phyloP scores from a whole-genome alignment of 2,113 vertebrate genomes.

The Meriones unguiculatus region DNA sequence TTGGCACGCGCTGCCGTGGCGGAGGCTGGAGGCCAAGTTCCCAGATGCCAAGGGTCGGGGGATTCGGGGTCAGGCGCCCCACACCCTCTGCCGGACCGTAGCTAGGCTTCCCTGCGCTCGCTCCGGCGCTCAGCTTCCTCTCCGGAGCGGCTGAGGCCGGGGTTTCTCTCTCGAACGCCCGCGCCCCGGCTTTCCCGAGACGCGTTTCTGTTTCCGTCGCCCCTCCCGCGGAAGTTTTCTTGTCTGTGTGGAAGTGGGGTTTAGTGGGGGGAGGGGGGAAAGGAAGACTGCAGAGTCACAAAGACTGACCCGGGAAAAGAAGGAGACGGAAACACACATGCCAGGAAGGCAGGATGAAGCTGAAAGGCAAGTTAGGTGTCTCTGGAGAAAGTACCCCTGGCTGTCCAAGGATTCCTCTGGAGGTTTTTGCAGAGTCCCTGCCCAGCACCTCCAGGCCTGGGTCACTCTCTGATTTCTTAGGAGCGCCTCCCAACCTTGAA shows the following conservation, averaged over 20 bases:
- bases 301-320: too few relatives aligned
- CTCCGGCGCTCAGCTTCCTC: rapidly evolving
- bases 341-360: neutral
- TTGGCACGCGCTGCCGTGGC: neutral
- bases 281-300: neutral
- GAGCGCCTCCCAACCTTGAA: constrained; percentile 90
- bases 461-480: constrained; percentile 52
- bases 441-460: neutral
- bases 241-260: neutral
- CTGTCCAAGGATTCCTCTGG: neutral
- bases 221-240: neutral
- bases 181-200: rapidly evolving
- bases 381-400: neutral
- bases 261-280: too few relatives aligned
- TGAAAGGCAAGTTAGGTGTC: rapidly evolving
- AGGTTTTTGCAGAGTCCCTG: neutral
- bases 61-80: neutral
- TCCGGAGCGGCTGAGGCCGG: rapidly evolving
- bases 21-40: neutral
- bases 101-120: rapidly evolving
- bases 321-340: rapidly evolving
- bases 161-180: neutral
- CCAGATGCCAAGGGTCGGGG: neutral
- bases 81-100: neutral
- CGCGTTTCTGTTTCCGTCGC: neutral